A percentile compares a stretch with the other conserved stretches of the same genome.
Evolutionary conservation across 2,113 vertebrate genomes (phyloP).

Genomic region (Ptychochromis oligacanthus): DNA sequence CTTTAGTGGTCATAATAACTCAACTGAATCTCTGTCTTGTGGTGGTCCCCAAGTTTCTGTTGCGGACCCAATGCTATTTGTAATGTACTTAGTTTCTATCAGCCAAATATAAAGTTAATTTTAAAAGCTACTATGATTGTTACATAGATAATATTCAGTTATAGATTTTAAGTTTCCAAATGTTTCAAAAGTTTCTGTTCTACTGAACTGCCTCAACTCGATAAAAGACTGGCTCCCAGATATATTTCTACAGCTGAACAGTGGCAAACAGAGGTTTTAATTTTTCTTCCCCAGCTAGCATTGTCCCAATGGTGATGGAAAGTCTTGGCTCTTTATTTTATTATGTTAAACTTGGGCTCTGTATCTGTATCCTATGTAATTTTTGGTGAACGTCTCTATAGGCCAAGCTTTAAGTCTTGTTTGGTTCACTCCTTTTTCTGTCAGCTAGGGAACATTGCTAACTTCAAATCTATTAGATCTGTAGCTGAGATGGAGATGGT

Average conservation of each 20-base stretch:
- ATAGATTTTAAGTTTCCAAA: background rate
- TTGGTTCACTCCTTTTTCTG: background rate
- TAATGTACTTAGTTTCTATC: background rate
- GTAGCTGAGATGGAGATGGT: too few species aligned
- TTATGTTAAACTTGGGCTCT: background rate
- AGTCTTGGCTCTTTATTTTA: background rate
- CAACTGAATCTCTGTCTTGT: slow-evolving; percentile 1
- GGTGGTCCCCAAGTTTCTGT: background rate
- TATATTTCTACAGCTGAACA: background rate
- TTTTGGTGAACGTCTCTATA: background rate
- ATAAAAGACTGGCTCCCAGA: background rate
- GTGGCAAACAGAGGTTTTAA: background rate
- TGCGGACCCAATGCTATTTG: background rate
- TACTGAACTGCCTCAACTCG: too few species aligned
- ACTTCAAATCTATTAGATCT: background rate
- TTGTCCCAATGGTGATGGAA: background rate
- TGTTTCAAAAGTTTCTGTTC: background rate
- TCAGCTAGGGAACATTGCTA: background rate
- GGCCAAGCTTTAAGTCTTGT: background rate
- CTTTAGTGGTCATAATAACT: background rate
- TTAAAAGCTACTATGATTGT: background rate
- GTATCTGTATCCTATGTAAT: background rate
- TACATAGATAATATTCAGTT: background rate
- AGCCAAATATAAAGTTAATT: background rate
- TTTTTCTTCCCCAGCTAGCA: background rate